Percentiles rank a stretch among this genome's conserved stretches.
Evolutionary conservation across 1,140 invertebrate genomes (phyloP).

Genomic region (Drosophila kurseongensis): DNA sequence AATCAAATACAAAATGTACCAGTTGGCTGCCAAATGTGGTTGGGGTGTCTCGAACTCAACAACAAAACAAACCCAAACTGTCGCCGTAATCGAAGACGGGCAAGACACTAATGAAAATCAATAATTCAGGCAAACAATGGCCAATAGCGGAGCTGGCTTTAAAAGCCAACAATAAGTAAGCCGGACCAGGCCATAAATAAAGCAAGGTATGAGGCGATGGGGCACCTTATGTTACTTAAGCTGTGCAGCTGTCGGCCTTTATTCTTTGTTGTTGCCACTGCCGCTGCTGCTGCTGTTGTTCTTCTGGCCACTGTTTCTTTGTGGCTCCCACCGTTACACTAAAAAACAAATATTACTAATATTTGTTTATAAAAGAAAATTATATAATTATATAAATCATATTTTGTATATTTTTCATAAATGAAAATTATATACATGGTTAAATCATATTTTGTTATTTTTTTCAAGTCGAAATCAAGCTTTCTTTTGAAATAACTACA

Average conservation of each 20-base stretch:
- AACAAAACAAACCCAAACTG: slow-evolving; percentile 50
- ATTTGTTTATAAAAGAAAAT: too few species aligned
- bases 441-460: too few species aligned
- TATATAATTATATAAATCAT: too few species aligned
- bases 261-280: slow-evolving; percentile 37
- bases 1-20: slow-evolving; percentile 38
- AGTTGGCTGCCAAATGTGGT: not conserved
- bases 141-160: slow-evolving; percentile 30
- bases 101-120: slow-evolving; percentile 74
- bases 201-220: slow-evolving; percentile 67
- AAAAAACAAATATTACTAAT: not conserved
- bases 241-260: slow-evolving; percentile 55
- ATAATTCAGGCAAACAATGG: slow-evolving; percentile 74
- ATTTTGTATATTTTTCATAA: too few species aligned
- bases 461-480: too few species aligned
- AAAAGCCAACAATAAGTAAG: slow-evolving; percentile 61
- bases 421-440: too few species aligned
- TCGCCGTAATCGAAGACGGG: slow-evolving; percentile 64
- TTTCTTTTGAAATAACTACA: too few species aligned
- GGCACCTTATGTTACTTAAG: slow-evolving; percentile 63
- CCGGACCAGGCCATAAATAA: slow-evolving; percentile 62
- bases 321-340: slow-evolving; percentile 31
- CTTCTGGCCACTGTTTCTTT: slow-evolving; percentile 47
- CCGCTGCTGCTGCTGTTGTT: slow-evolving; percentile 8
- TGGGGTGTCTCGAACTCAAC: not conserved